Base-by-base conservation (phyloP, 2,797 vertebrate species). In the Chrosomus eos region DNA sequence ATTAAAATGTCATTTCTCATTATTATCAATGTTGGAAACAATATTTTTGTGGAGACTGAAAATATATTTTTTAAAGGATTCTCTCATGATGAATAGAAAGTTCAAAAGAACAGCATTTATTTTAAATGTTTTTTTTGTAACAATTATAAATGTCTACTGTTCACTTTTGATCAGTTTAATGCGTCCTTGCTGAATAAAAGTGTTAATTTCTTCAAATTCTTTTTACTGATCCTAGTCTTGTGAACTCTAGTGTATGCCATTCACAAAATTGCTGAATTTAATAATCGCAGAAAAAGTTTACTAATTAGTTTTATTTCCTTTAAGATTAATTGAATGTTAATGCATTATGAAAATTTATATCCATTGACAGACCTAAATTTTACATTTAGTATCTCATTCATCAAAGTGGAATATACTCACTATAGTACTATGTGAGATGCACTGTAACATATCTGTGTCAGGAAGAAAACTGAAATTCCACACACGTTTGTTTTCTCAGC, bases 381-480 rank as follows among this genome's bases (percentile, higher is more conserved):
- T 7, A 33, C 51, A 62, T 72, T 28, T 5, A 81, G 5, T 79
- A 36, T 62, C 2, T 62, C 16, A 43, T 81, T 70, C n/a, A 81
- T 21, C 10, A 58, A 21, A 10, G 7, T 18, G 16, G 51, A 38
- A 58, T 58, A 26, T 48, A 18, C 38, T 82, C 23, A 28, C 31
- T 74, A 3, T 21, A 62, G 3, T 62, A 26, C 36, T 28, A 26
- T 43, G 36, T 60, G 55, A 40, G 55, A 40, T 43, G 11, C 23
- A 40, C 1, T 60, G 7, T 82, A 74, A 82, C 70, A 75, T 31
- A 19, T 75, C 3, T 3, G 8, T 83, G 81, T 53, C 21, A 74
- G 58, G 9, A 53, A 28, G 71, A 53, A 48, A 74, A 66, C n/a
- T 83, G 72, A 31, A 51, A 76, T 83, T 76, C 58, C 81, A 38